phyloP scores from a whole-genome alignment of 2,113 vertebrate genomes.

The Corythornis vintsioides region DNA sequence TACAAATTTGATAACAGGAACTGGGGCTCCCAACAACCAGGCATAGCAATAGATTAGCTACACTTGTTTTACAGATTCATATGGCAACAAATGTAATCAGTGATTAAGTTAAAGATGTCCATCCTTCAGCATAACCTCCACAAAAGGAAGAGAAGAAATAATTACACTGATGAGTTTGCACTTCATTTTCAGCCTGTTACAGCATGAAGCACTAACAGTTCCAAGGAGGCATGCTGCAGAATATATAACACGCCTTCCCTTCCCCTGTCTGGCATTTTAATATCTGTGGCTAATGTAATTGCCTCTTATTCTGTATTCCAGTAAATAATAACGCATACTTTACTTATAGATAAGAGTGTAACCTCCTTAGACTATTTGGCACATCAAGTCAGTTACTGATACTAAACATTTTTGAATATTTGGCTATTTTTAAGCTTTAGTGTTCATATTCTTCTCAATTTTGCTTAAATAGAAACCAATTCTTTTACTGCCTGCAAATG shows the following conservation, averaged over 20 bases:
- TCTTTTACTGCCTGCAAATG: background rate
- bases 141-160: conserved; percentile 32
- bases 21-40: background rate
- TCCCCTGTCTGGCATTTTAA: background rate
- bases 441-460: background rate
- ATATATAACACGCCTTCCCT: background rate
- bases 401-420: background rate
- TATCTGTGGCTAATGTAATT: background rate
- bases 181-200: conserved; percentile 59
- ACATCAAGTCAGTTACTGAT: background rate
- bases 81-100: background rate
- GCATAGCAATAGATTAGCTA: conserved; percentile 42
- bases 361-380: background rate
- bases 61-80: conserved; percentile 27
- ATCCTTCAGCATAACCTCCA: background rate
- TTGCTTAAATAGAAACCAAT: background rate
- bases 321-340: background rate
- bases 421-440: background rate
- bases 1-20: conserved; percentile 6
- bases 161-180: conserved; percentile 42
- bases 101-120: conserved; percentile 34
- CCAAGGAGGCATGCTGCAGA: background rate
- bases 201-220: conserved; percentile 12
- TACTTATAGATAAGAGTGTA: background rate
- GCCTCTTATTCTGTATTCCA: background rate